A percentile compares a stretch with the other conserved stretches of the same genome.
phyloP scores from a whole-genome alignment of 2,797 vertebrate species.

The Muscicapa striata region DNA sequence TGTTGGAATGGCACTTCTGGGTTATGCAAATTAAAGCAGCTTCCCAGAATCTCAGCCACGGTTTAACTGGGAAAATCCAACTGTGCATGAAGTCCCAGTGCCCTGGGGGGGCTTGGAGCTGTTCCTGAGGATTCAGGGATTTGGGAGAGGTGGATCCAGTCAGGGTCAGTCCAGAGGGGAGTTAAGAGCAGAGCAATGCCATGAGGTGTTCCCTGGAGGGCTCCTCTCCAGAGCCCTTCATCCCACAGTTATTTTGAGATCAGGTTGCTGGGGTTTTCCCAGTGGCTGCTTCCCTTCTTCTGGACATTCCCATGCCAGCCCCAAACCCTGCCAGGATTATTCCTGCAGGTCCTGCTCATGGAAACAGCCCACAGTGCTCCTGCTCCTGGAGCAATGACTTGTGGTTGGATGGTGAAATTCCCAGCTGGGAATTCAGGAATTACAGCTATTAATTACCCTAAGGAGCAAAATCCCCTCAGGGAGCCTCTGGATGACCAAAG shows the following conservation, averaged over 20 bases:
- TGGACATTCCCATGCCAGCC: not conserved
- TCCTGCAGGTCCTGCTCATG: not conserved
- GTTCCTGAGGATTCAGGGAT: not conserved
- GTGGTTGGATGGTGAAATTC: not conserved
- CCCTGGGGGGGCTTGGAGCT: not conserved
- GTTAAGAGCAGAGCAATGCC: not conserved
- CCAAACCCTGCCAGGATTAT: not conserved
- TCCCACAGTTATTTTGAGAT: not conserved
- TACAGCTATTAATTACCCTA: not conserved
- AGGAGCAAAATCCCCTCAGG: not conserved
- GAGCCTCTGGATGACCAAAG: not conserved
- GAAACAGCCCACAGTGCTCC: not conserved
- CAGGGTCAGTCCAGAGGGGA: not conserved
- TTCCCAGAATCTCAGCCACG: not conserved
- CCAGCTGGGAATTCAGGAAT: not conserved
- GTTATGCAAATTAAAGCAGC: not conserved
- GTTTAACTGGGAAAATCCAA: not conserved
- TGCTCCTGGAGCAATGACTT: fast-evolving
- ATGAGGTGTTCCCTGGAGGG: not conserved
- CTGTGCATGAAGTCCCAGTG: not conserved
- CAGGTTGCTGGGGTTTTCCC: not conserved
- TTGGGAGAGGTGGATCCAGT: not conserved
- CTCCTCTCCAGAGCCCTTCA: not conserved
- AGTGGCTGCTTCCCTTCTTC: not conserved
- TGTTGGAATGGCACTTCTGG: not conserved